Percentiles rank a stretch among this genome's conserved stretches.
Evolutionary conservation across 1,140 invertebrate species (phyloP).

Genomic region (Brachionus paranguensis): DNA sequence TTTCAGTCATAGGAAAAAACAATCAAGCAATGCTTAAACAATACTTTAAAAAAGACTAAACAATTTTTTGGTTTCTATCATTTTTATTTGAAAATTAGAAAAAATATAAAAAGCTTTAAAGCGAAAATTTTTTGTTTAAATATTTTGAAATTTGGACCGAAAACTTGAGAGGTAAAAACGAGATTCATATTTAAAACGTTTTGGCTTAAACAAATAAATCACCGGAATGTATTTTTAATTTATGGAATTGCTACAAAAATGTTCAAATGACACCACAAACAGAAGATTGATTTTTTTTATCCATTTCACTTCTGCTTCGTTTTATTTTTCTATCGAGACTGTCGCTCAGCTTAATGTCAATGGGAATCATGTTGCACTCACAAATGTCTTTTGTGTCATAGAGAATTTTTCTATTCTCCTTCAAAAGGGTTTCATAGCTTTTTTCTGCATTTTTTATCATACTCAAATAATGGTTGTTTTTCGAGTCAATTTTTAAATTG

Average conservation of each 20-base stretch:
- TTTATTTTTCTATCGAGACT: neutral
- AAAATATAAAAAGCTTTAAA: too few species aligned
- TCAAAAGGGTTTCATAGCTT: neutral
- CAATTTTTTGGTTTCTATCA: too few species aligned
- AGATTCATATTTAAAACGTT: neutral
- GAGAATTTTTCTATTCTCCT: neutral
- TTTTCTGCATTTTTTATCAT: constrained; percentile 21
- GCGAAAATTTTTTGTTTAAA: too few species aligned
- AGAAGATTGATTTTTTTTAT: neutral
- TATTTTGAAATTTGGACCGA: neutral
- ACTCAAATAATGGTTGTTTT: neutral
- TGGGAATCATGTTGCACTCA: too few species aligned
- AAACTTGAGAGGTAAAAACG: neutral
- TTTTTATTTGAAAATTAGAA: too few species aligned
- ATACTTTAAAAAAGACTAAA: too few species aligned
- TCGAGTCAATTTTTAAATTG: neutral
- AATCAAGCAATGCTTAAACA: too few species aligned
- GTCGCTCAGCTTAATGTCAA: neutral
- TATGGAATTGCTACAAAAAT: neutral
- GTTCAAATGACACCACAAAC: neutral
- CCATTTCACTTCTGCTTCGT: neutral
- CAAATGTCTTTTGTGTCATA: too few species aligned
- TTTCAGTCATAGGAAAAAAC: too few species aligned
- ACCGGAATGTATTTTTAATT: neutral
- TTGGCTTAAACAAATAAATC: neutral